Percentiles rank a stretch among this genome's conserved stretches.
Evolutionary conservation across 2,888 invertebrate genomes (phyloP).

Genomic region (Amphipoea oculea): DNA sequence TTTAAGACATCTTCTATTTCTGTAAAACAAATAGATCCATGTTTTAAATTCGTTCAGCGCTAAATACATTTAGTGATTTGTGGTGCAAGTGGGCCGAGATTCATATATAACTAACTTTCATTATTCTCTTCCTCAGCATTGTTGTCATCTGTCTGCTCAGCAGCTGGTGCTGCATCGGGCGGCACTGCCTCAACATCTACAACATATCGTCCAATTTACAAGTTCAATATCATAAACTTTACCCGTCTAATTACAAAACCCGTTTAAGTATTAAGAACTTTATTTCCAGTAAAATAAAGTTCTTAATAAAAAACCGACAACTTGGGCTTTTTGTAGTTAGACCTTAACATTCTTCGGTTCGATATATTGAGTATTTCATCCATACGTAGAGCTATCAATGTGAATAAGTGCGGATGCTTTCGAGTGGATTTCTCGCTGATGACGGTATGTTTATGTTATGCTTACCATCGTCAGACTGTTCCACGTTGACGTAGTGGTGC

Average conservation of each 20-base stretch:
- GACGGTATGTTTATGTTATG: not conserved
- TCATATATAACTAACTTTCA: conserved; percentile 35
- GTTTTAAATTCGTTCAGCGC: not conserved
- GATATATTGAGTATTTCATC: not conserved
- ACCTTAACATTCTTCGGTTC: not conserved
- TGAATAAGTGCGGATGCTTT: not conserved
- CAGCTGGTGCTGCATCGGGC: conserved; percentile 21
- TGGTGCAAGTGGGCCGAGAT: not conserved
- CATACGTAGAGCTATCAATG: not conserved
- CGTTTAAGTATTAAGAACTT: not conserved
- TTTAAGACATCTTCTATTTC: not conserved
- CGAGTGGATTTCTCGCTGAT: not conserved
- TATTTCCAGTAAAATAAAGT: not conserved
- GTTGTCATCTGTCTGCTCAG: conserved; percentile 41
- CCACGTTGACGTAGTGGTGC: conserved; percentile 38
- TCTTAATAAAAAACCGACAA: not conserved
- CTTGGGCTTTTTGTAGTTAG: not conserved
- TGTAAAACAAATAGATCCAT: not conserved
- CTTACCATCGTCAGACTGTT: conserved; percentile 57
- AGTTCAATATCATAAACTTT: not conserved
- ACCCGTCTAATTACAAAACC: not conserved
- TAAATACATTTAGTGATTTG: not conserved
- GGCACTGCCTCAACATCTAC: conserved; percentile 47
- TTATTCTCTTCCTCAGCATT: conserved; percentile 46
- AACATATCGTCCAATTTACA: conserved; percentile 13